Evolutionary conservation across 2,113 vertebrate genomes (phyloP), one percentile per base, ranked within the genome.

Genomic region (Garra rufa): DNA sequence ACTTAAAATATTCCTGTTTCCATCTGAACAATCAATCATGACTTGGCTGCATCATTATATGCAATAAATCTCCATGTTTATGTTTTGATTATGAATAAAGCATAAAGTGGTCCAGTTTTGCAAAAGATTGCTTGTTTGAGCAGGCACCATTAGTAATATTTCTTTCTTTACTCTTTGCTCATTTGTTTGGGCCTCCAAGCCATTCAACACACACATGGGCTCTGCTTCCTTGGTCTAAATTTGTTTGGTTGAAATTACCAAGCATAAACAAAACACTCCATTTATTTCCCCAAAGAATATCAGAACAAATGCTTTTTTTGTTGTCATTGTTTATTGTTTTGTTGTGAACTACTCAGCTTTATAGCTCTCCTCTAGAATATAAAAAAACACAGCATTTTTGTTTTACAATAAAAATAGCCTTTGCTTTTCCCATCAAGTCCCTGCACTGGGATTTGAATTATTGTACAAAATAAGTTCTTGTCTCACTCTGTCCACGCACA

Each of bases 301-400:
- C 78, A 34, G 46, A 69, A 19, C 44, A 70, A 82, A 70, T 41
- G 46, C 4, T 50, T 82, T 52, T 52, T 50, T 71, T 63, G 10
- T 67, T 34, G 65, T 70, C 79, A 70, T 55, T 69, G 63, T 70
- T 50, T 81, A 69, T 81, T 81, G 44, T 52, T 81, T 81, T 80
- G 59, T 44, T 44, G 21, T 65, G 59, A 80, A 80, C 77, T 65
- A n/a, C 61, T 50, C 26, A 43, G 15, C 26, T 81, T 81, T 81
- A 76, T 34, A 28, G 43, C 41, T 50, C 26, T 67, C n/a, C 34
- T 46, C 77, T 44, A 79, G n/a, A 79, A 61, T 46, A 44, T 63
- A 79, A 19, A 76, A 63, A 38, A 65, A 14, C 24, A 69, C 21
- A 78, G 13, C 34, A 63, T 28, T 80, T 67, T 81, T 81, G 61